Evolutionary conservation across 2,888 invertebrate species (phyloP), one percentile per base, ranked within the genome.

Genomic region (Caenorhabditis angaria): DNA sequence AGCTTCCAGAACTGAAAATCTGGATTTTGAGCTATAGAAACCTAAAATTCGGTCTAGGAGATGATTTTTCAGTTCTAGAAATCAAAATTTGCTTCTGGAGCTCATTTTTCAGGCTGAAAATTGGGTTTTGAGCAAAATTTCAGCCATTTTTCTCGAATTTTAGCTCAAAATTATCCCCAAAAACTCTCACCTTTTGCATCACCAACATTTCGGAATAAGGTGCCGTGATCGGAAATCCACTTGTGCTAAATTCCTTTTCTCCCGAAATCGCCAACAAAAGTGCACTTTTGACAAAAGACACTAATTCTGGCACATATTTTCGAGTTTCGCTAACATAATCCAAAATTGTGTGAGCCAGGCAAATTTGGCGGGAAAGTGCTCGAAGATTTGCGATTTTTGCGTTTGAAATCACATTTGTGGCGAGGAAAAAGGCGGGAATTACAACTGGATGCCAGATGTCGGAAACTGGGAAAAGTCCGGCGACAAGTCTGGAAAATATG

Each of bases 401-500:
- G n/a, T 68, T 53, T 14, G 75, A 75, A 18, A 73, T 63, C 5
- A 68, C 66, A 88, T 94, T 92, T 48, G 92, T 91, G 89, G 95
- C 93, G 82, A 95, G 94, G 75, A 93, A 90, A 80, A 93, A 85
- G 27, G 91, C 89, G n/a, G 95, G 94, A 18, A 94, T 94, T n/a
- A 93, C 92, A 3, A 96, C 91, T 0, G 92, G 92, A 90, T 97
- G 96, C 50, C 92, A 90, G 87, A 93, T 94, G 89, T 97, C 96
- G 0, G 95, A 94, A 0, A 94, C 92, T 0, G 95, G 93, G 88
- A 93, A 97, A 62, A 96, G 87, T 53, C 93, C 88, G 8, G 93
- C 92, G 3, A 94, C 91, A 76, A 94, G 86, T 89, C 95, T 94
- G 70, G 96, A 92, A 85, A 63, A 57, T 47, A 28, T 24, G n/a